Conservation (phyloP, 1,140 invertebrate genomes). For the Chymomyza costata region DNA sequence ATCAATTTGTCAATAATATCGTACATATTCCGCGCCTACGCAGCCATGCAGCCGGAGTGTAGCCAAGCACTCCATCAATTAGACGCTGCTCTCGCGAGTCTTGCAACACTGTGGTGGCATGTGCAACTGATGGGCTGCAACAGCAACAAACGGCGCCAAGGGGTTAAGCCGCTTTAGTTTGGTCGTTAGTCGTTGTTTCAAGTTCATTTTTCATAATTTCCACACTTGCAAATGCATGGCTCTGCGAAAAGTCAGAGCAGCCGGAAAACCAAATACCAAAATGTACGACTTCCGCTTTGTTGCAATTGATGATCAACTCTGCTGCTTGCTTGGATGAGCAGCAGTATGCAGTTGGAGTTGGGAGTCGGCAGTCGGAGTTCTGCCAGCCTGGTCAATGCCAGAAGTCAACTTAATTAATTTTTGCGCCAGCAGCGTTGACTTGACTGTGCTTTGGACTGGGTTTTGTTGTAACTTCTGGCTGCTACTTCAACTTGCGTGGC, state of each 20-base stretch:
- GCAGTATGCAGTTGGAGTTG: not conserved
- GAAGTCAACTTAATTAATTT: conserved; percentile 74
- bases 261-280: conserved; percentile 59
- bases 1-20: conserved; percentile 55
- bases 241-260: conserved; percentile 3
- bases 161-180: conserved; percentile 8
- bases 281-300: conserved; percentile 70
- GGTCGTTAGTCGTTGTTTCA: conserved; percentile 34
- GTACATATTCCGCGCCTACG: conserved; percentile 50
- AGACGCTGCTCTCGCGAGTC: conserved; percentile 38
- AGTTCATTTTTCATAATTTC: conserved; percentile 66
- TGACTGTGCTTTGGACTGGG: not conserved
- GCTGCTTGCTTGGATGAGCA: not conserved
- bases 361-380: not conserved
- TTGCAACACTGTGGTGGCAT: no score
- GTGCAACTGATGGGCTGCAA: conserved; percentile 43
- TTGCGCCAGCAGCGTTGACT: conserved; percentile 40
- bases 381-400: conserved; percentile 53
- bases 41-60: conserved; percentile 15
- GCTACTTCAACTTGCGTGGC: conserved; percentile 27
- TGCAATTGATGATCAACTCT: conserved; percentile 32
- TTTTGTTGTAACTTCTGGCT: conserved; percentile 1
- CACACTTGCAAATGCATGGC: conserved; percentile 27
- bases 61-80: conserved; percentile 49
- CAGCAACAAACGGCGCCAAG: conserved; percentile 30